These are phyloP conservation scores for Hydropsyche betteni DNA, from an alignment of 2,888 invertebrate genomes.

Conservation along the genomic window DNA sequence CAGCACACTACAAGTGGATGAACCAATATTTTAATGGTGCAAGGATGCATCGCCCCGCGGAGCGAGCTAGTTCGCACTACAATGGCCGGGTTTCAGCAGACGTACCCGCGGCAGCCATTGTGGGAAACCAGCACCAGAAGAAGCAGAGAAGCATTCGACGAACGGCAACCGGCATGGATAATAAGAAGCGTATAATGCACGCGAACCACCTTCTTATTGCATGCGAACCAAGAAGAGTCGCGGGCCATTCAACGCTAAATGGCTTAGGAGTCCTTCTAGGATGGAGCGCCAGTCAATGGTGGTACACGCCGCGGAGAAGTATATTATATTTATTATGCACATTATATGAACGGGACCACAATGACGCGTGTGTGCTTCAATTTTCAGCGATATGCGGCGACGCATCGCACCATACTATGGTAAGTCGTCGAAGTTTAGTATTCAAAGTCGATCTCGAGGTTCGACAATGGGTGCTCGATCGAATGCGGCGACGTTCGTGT, in stretches of 20 bases:
- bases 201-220: slow-evolving; percentile 12
- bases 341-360: slow-evolving; percentile 6
- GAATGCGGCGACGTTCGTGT: not conserved
- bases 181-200: not conserved
- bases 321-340: no score
- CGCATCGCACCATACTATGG: not conserved
- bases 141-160: no score
- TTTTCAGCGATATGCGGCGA: slow-evolving; percentile 32
- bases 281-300: slow-evolving; percentile 16
- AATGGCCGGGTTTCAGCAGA: slow-evolving; percentile 26
- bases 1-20: not conserved
- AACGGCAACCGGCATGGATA: no score
- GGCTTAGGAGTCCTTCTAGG: slow-evolving; percentile 29
- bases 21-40: slow-evolving; percentile 16
- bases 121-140: no score
- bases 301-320: no score
- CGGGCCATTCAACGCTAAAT: slow-evolving; percentile 37
- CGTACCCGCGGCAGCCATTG: slow-evolving; percentile 7
- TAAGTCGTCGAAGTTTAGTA: not conserved
- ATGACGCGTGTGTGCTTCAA: slow-evolving; percentile 36
- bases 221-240: not conserved
- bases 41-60: not conserved
- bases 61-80: not conserved
- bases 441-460: no score
- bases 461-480: slow-evolving; percentile 1